These are phyloP conservation scores for Falco naumanni DNA, from an alignment of 2,797 vertebrate species.

Conservation along the genomic window DNA sequence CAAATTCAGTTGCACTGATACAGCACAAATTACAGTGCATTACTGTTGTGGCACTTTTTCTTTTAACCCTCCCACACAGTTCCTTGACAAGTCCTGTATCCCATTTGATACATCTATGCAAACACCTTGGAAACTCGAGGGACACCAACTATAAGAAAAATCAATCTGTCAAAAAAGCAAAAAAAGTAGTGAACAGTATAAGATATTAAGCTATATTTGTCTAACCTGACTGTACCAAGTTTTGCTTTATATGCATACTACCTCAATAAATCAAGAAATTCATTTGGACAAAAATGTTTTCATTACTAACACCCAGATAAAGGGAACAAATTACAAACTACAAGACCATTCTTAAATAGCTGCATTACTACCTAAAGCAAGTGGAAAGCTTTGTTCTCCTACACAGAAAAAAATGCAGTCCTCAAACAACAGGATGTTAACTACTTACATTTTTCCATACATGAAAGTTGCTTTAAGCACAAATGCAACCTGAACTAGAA, in stretches of 20 bases:
- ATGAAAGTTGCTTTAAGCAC: background rate
- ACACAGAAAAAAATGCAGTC: background rate
- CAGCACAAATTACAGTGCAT: too few species aligned
- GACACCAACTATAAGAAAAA: background rate
- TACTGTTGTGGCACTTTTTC: background rate
- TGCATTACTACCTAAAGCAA: background rate
- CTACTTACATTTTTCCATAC: background rate
- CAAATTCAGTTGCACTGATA: background rate
- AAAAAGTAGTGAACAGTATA: background rate
- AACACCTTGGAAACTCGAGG: background rate
- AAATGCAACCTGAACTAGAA: background rate
- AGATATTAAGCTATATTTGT: background rate
- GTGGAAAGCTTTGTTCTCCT: background rate
- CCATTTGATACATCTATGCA: background rate
- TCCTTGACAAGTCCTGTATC: background rate
- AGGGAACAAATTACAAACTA: background rate
- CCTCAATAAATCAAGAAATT: background rate
- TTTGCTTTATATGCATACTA: background rate
- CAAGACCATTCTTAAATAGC: background rate
- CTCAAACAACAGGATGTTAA: background rate
- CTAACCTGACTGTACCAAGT: background rate
- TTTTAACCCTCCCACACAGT: background rate
- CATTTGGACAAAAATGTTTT: background rate
- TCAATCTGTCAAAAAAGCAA: background rate
- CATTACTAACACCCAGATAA: background rate